Conservation (phyloP, 2,797 vertebrate genomes). For the Notamacropus eugenii region DNA sequence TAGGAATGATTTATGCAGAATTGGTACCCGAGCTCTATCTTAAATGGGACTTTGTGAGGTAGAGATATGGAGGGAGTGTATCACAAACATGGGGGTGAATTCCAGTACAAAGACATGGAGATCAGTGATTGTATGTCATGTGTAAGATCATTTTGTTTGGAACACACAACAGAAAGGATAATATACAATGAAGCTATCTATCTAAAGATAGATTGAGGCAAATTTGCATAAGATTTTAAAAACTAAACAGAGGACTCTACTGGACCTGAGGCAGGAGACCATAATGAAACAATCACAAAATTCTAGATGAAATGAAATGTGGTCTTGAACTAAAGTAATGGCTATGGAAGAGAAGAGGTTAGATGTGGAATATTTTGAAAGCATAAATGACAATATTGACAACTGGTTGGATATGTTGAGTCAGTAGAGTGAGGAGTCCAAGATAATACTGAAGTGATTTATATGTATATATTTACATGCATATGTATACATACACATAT, state of each 20-base stretch:
- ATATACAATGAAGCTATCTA: background rate
- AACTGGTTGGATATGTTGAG: background rate
- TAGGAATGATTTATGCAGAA: background rate
- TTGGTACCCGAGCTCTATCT: background rate
- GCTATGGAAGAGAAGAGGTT: no score
- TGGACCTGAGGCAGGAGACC: background rate
- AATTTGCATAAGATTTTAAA: background rate
- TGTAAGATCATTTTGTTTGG: background rate
- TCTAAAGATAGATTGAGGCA: background rate
- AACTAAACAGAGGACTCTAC: background rate
- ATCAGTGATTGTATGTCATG: background rate
- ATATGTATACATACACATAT: no score
- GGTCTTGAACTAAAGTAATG: background rate
- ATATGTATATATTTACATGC: background rate
- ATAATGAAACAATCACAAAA: background rate
- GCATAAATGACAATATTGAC: background rate
- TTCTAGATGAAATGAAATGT: background rate
- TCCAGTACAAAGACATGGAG: background rate
- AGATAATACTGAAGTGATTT: background rate
- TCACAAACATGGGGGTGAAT: background rate
- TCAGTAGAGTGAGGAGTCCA: background rate
- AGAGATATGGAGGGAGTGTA: background rate
- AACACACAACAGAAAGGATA: background rate
- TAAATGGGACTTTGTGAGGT: background rate
- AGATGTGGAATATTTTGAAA: background rate